Evolutionary conservation across 2,888 invertebrate genomes (phyloP).

Genomic region (Gonocerus acuteangulatus): DNA sequence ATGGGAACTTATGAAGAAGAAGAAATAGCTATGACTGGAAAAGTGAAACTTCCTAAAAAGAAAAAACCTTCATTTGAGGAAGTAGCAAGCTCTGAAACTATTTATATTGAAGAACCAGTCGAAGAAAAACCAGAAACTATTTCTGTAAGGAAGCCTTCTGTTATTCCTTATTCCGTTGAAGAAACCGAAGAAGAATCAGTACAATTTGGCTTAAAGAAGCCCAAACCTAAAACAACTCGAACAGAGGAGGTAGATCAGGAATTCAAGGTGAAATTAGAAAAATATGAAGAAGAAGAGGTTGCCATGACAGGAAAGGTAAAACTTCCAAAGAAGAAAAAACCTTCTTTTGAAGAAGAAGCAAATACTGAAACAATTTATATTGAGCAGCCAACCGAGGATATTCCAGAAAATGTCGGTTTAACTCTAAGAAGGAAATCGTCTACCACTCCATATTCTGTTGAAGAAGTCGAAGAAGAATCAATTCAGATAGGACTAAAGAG

Average conservation of each 20-base stretch:
- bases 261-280: constrained; percentile 76
- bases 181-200: constrained; percentile 53
- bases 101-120: constrained; percentile 58
- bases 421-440: constrained; percentile 42
- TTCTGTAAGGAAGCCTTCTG: constrained; percentile 40
- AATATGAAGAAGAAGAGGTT: constrained; percentile 80
- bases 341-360: constrained; percentile 71
- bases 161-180: constrained; percentile 50
- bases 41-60: constrained; percentile 65
- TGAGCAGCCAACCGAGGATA: constrained; percentile 54
- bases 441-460: constrained; percentile 49
- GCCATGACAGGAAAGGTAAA: constrained; percentile 78
- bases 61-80: constrained; percentile 67
- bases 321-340: constrained; percentile 60
- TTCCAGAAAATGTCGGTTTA: constrained; percentile 45
- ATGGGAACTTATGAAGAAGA: constrained; percentile 79
- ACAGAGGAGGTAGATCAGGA: constrained; percentile 85
- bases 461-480: constrained; percentile 52
- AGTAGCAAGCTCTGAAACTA: constrained; percentile 60
- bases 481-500: constrained; percentile 45
- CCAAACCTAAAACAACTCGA: constrained; percentile 29
- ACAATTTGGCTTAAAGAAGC: constrained; percentile 42
- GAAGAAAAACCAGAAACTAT: constrained; percentile 49
- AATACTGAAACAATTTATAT: constrained; percentile 59
- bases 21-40: constrained; percentile 78